Conservation (phyloP, 2,888 invertebrate genomes). For the Stenodema calcarata region DNA sequence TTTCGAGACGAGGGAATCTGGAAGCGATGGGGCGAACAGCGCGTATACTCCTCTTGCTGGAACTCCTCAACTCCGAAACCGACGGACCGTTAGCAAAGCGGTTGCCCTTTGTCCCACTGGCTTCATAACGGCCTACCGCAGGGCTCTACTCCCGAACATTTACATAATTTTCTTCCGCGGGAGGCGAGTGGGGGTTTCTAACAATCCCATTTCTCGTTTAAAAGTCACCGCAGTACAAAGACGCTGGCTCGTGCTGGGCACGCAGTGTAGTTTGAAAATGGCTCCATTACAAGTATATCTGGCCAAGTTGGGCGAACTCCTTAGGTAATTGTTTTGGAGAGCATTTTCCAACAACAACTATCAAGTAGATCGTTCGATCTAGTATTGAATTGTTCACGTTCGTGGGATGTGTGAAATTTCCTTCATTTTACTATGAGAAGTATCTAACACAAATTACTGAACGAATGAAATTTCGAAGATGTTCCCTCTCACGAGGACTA, state of each 20-base stretch:
- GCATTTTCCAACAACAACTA: neutral
- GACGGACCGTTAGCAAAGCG: conserved; percentile 27
- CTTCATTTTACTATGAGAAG: too few relatives aligned
- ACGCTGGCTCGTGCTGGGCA: neutral
- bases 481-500: too few relatives aligned
- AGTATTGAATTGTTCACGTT: too few relatives aligned
- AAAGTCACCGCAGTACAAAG: conserved; percentile 4
- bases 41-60: neutral
- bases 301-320: neutral
- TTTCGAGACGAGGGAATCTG: neutral
- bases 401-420: too few relatives aligned
- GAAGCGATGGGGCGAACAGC: neutral
- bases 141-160: conserved; percentile 5
- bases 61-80: conserved; percentile 28
- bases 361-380: too few relatives aligned
- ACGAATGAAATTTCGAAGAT: too few relatives aligned
- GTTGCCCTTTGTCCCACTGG: conserved; percentile 47
- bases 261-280: neutral
- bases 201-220: conserved; percentile 34
- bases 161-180: conserved; percentile 38
- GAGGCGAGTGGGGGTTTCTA: neutral
- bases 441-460: too few relatives aligned
- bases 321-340: neutral
- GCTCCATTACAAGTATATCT: neutral
- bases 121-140: conserved; percentile 39